Conservation (phyloP, 2,113 vertebrate species). For the Semnopithecus entellus region DNA sequence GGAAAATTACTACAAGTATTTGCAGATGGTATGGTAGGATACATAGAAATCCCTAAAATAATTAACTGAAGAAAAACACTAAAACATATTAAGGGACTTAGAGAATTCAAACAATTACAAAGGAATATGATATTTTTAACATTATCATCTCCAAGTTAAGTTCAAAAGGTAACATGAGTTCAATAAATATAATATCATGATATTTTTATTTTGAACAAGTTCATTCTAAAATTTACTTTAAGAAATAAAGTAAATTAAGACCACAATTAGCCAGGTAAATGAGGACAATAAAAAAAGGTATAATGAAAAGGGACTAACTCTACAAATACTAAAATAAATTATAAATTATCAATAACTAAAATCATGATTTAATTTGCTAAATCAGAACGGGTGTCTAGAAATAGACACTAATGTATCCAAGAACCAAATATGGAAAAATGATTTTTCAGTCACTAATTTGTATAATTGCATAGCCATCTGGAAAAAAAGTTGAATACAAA, state of each 20-base stretch:
- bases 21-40: neutral
- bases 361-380: neutral
- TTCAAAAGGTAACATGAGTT: neutral
- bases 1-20: neutral
- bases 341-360: neutral
- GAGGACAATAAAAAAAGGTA: accelerated
- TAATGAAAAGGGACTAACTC: neutral
- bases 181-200: neutral
- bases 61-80: neutral
- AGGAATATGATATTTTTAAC: neutral
- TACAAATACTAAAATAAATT: neutral
- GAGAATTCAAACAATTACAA: neutral
- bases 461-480: neutral
- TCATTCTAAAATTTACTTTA: neutral
- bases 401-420: neutral
- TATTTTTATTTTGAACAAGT: neutral
- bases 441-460: neutral
- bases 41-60: neutral
- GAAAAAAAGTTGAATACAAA: neutral
- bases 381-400: neutral
- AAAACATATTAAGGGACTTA: neutral
- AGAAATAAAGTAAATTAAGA: neutral
- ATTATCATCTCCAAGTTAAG: neutral
- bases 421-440: neutral
- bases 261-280: neutral